These are phyloP conservation scores for Entomobrya multifasciata DNA, from an alignment of 2,888 invertebrate genomes.

Conservation along the genomic window DNA sequence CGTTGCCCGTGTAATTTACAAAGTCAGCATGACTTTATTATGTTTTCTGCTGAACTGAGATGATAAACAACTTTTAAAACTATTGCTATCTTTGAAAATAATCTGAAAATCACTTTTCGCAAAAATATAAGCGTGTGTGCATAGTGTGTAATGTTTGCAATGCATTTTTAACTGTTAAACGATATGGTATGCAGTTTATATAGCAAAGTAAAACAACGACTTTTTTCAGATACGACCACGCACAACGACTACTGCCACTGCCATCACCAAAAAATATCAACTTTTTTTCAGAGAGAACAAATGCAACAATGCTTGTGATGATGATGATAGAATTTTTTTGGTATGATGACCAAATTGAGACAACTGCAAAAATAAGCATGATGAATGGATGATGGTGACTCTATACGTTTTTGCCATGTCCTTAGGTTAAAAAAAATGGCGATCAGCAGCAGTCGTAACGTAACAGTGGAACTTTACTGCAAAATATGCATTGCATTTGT, in stretches of 20 bases:
- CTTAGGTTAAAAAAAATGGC: slow-evolving; percentile 38
- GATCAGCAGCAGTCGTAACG: neutral
- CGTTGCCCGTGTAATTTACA: neutral
- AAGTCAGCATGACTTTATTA: slow-evolving; percentile 7
- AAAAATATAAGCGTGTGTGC: no score
- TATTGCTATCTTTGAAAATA: no score
- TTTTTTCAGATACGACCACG: slow-evolving; percentile 29
- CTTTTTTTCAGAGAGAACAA: neutral
- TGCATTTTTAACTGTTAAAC: no score
- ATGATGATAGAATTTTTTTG: neutral
- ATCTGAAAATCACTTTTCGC: no score
- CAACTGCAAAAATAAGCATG: slow-evolving; percentile 24
- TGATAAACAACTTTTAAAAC: no score
- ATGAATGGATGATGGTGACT: no score
- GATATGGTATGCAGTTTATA: no score
- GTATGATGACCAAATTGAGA: slow-evolving; percentile 12
- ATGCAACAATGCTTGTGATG: neutral
- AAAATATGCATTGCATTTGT: neutral
- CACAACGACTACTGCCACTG: slow-evolving; percentile 1
- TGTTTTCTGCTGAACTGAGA: no score
- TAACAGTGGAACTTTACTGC: neutral
- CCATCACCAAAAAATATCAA: neutral
- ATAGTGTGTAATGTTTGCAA: no score
- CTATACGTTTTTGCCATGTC: no score
- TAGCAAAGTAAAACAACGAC: no score